Conservation (phyloP, 2,113 vertebrate genomes). For the Dendropsophus ebraccatus region DNA sequence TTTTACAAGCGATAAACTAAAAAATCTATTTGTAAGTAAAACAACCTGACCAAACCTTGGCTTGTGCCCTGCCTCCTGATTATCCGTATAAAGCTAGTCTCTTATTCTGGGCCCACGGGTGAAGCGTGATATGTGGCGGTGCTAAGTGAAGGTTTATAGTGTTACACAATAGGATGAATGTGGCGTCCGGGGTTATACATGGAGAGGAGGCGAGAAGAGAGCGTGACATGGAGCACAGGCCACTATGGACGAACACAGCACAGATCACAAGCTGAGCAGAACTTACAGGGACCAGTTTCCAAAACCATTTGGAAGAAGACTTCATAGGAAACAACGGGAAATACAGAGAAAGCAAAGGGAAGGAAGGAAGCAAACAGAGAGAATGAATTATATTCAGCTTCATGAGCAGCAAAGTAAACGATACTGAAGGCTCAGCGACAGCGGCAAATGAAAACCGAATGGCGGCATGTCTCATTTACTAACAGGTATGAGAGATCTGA, state of each 20-base stretch:
- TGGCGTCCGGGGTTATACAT: not conserved
- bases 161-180: not conserved
- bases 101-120: not conserved
- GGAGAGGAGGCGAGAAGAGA: not conserved
- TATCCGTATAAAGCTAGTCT: no score
- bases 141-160: not conserved
- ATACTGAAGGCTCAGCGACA: not conserved
- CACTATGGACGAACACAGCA: constrained; percentile 18
- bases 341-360: constrained; percentile 71
- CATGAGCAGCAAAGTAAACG: constrained; percentile 47
- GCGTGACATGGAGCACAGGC: constrained; percentile 25
- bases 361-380: constrained; percentile 70
- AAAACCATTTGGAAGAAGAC: constrained; percentile 99
- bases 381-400: constrained; percentile 60
- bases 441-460: not conserved
- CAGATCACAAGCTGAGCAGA: constrained; percentile 65
- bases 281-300: constrained; percentile 99
- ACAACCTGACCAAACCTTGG: no score
- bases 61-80: no score
- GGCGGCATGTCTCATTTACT: not conserved
- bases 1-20: no score
- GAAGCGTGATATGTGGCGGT: not conserved
- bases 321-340: constrained; percentile 80
- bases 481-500: not conserved
- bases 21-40: no score